Evolutionary conservation across 2,113 vertebrate species (phyloP), one percentile per base, ranked within the genome.

Genomic region (Halcyon malimbica): DNA sequence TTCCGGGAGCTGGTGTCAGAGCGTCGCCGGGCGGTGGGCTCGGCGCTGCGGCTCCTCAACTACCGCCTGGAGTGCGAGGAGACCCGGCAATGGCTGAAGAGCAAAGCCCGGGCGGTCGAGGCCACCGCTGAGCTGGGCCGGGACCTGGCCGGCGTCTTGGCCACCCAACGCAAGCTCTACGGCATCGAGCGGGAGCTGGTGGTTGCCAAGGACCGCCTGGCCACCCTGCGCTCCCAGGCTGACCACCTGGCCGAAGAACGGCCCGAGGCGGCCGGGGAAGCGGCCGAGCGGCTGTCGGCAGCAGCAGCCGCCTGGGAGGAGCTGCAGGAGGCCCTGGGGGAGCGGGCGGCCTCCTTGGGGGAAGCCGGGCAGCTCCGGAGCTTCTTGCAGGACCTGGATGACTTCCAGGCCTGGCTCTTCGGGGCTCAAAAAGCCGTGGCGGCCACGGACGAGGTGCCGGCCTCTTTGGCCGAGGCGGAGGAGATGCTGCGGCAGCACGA

Each of bases 341-440:
- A 98, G 93, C 97, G 98, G 42, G 98, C 99, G 28, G 98, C 98
- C 19, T 99, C 99, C 1, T 94, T 99, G 51, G 99, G 99, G 0
- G 99, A 99, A 96, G 99, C 99, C 44, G 99, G 99, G 96, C 99
- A 99, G 96, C 97, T 99, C n/a, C 99, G 99, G 96, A 98, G 98
- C 89, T 99, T 99, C 97, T 97, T 99, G 76, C 99, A 99, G 91
- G 98, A 99, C 81, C 98, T 99, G 96, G 99, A 99, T 57, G 98
- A 99, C 94, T 99, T 99, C 96, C 99, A 99, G 95, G 98, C 98
- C 1, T 99, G 99, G 99, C 98, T 99, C 3, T 99, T 98, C 14
- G 97, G 98, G 28, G 98, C 98, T 20, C 99, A 99, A 97, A 99
- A 99, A 96, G 98, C 98, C 0, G 98, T 99, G 78, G 99, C 99